Evolutionary conservation across 1,140 invertebrate genomes (phyloP).

Genomic region (Papilio machaon): DNA sequence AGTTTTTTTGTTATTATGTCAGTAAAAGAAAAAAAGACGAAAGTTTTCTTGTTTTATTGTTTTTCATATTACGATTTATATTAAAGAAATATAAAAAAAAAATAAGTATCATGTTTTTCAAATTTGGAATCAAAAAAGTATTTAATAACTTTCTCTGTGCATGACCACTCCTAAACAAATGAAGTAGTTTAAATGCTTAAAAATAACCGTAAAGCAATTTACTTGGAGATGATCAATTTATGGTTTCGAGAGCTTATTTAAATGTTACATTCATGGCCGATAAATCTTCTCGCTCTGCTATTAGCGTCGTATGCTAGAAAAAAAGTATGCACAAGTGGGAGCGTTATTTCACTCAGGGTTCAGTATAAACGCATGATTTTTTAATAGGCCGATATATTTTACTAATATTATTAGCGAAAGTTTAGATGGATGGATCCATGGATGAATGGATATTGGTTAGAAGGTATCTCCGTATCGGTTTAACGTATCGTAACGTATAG

Average conservation of each 20-base stretch:
- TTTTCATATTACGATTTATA: too few species aligned
- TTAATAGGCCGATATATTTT: neutral
- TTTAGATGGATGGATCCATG: too few species aligned
- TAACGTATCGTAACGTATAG: too few species aligned
- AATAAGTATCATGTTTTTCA: too few species aligned
- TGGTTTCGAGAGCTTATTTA: slow-evolving; percentile 25
- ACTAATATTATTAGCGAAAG: too few species aligned
- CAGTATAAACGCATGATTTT: neutral
- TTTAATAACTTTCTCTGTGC: neutral
- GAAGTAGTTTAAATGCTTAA: neutral
- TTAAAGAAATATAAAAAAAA: too few species aligned
- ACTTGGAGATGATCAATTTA: slow-evolving; percentile 24
- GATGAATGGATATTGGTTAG: too few species aligned
- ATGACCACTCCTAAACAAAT: neutral
- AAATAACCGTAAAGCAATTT: slow-evolving; percentile 23
- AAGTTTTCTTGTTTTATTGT: too few species aligned
- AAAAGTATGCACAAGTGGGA: neutral
- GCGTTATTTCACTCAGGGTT: slow-evolving; percentile 10
- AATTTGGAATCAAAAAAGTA: too few species aligned
- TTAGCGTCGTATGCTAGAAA: slow-evolving; percentile 31
- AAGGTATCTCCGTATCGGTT: too few species aligned
- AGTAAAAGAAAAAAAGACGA: too few species aligned
- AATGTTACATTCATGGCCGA: slow-evolving; percentile 31
- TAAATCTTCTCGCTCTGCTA: slow-evolving; percentile 35
- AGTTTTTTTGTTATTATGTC: neutral